Conservation (phyloP, 1,140 invertebrate species). For the Orchesella cincta region DNA sequence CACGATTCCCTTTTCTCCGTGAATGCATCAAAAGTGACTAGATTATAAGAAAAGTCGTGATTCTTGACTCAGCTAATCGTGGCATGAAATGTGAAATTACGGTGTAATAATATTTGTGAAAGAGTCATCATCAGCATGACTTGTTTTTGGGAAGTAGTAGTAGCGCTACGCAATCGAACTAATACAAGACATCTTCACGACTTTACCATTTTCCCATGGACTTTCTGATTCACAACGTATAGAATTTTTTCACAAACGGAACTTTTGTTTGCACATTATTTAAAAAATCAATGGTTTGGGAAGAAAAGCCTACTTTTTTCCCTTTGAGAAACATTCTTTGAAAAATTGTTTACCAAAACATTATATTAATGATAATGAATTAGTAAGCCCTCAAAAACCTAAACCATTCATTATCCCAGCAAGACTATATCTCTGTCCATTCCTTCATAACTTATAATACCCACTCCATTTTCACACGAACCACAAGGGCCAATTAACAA, state of each 20-base stretch:
- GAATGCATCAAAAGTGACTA: conserved; percentile 3
- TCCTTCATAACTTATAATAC: background rate
- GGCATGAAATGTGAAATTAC: conserved; percentile 23
- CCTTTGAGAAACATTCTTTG: background rate
- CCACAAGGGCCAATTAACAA: conserved; percentile 3
- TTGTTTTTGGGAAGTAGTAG: background rate
- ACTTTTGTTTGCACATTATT: no score
- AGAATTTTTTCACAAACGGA: no score
- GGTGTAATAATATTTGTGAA: conserved; percentile 20
- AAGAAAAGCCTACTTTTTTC: background rate
- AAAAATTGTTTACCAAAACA: background rate
- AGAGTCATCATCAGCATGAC: conserved; percentile 23
- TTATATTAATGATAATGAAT: background rate
- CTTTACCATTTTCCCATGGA: background rate
- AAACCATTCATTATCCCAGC: background rate
- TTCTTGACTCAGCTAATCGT: conserved; percentile 7
- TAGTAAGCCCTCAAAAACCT: background rate
- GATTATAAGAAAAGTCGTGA: conserved; percentile 16
- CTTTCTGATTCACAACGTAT: background rate
- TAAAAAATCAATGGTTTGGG: background rate
- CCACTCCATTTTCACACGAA: background rate
- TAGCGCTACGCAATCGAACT: no score
- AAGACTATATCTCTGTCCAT: background rate
- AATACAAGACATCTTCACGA: no score
- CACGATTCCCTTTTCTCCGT: background rate